Base-by-base conservation (phyloP, 2,888 invertebrate species). In the Geotrupes spiniger region DNA sequence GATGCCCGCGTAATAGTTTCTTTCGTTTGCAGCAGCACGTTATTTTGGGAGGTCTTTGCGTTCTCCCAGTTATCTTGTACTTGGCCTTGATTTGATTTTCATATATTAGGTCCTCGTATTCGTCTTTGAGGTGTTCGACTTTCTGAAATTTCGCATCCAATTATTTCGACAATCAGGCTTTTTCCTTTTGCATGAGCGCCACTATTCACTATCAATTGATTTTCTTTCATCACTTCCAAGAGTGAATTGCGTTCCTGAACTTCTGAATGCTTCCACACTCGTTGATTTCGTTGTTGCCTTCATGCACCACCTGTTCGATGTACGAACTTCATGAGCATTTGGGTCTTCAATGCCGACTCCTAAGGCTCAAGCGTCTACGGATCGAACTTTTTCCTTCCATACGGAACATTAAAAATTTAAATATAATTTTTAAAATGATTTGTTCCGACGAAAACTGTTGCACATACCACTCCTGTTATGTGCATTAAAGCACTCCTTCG, bases 11-110 rank as follows among this genome's bases (percentile, higher is more conserved):
- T 69, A 62, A 42, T 63, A 50, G 31, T 68, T 52, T 72, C 66
- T 48, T 64, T 62, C 49, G 56, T 57, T 25, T 60, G 52, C 28
- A 65, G 62, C 17, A 56, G 53, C 3, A 68, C 56, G 25, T 60
- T 45, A 44, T 63, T 66, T 61, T 74, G 72, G 59, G 75, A 73
- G 25, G 63, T 61, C 54, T 70, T 68, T 17, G 75, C 64, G 42
- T 66, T 61, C 57, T 74, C 68, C 73, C 72, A 74, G 3, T 58
- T 53, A 36, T 57, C 47, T 4, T 41, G 41, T 66, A 70, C 2
- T 53, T 55, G 3, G 51, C 40, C 61, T 69, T 69, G n/a, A 66
- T 60, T 44, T 52, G 49, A 44, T 54, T 61, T 52, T 69, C 68
- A 41, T 60, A 49, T 37, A 59, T 45, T 36, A 59, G 53, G 54